phyloP scores from a whole-genome alignment of 2,888 invertebrate genomes.

The Megalurothrips usitatus region DNA sequence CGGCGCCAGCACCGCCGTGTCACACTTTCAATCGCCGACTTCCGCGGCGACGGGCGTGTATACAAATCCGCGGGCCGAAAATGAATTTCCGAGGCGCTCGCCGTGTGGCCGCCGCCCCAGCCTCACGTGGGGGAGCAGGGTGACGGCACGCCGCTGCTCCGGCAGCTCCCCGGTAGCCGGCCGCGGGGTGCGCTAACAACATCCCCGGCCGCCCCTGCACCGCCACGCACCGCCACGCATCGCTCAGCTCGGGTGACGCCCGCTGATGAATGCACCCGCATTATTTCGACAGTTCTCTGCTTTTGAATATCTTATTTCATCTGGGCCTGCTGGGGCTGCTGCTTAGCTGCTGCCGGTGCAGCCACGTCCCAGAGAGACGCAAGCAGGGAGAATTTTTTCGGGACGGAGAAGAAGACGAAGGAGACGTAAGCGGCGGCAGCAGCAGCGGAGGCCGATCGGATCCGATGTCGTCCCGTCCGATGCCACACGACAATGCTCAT shows the following conservation, averaged over 20 bases:
- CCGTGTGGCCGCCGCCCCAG: not conserved
- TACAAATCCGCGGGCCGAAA: no score
- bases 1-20: no score
- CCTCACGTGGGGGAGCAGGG: no score
- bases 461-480: not conserved
- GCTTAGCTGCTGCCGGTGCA: not conserved
- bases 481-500: not conserved
- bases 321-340: not conserved
- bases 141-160: no score
- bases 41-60: no score
- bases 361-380: not conserved
- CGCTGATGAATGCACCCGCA: constrained; percentile 10
- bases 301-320: constrained; percentile 17
- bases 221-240: not conserved
- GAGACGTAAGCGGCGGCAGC: no score
- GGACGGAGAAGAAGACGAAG: no score
- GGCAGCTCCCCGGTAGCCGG: not conserved
- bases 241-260: constrained; percentile 7
- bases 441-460: not conserved
- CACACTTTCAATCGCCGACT: not conserved
- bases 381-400: not conserved
- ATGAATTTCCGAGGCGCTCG: no score
- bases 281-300: constrained; percentile 17
- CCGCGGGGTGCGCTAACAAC: not conserved
- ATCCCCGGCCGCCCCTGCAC: not conserved